Evolutionary conservation across 2,113 vertebrate genomes (phyloP).

Genomic region (Muntiacus reevesi): DNA sequence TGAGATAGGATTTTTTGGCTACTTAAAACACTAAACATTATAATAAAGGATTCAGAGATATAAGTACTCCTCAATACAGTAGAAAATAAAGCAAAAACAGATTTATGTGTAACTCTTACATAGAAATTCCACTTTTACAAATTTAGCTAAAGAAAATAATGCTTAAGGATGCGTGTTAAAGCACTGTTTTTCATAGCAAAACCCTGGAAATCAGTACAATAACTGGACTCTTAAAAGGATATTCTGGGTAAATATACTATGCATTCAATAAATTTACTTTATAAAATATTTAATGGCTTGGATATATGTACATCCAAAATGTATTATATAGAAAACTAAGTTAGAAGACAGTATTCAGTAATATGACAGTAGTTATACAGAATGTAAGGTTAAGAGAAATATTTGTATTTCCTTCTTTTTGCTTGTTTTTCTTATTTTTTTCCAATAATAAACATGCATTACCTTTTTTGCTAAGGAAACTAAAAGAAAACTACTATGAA

Average conservation of each 20-base stretch:
- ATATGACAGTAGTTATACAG: background rate
- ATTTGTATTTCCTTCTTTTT: background rate
- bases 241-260: background rate
- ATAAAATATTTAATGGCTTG: slow-evolving; percentile 3
- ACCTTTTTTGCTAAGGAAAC: background rate
- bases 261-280: background rate
- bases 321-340: background rate
- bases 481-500: background rate
- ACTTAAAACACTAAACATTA: background rate
- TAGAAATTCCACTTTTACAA: background rate
- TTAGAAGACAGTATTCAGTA: background rate
- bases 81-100: background rate
- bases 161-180: background rate
- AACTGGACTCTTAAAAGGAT: background rate
- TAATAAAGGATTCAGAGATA: background rate
- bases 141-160: background rate
- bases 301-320: background rate
- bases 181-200: background rate
- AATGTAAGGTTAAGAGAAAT: background rate
- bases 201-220: background rate
- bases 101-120: background rate
- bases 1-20: background rate
- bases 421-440: background rate
- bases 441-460: background rate
- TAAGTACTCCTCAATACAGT: background rate